Conservation (phyloP, 2,888 invertebrate genomes). For the Panzeria rudis region DNA sequence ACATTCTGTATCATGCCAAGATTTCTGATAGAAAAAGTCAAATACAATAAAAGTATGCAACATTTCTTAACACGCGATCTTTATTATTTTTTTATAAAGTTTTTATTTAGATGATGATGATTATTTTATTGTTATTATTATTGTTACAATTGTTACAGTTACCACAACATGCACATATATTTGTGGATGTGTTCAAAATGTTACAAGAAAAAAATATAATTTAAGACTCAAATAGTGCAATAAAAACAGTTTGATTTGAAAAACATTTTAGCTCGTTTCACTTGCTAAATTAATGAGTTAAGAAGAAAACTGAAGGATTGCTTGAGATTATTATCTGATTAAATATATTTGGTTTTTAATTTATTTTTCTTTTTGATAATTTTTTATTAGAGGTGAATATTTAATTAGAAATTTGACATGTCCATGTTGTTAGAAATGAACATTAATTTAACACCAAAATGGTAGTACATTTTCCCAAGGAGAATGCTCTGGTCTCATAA, state of each 20-base stretch:
- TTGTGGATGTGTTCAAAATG: neutral
- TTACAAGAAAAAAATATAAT: conserved; percentile 63
- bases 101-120: conserved; percentile 33
- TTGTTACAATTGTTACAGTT: conserved; percentile 64
- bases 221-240: neutral
- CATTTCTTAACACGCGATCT: conserved; percentile 67
- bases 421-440: neutral
- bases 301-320: neutral
- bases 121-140: conserved; percentile 61
- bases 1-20: conserved; percentile 54
- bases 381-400: neutral
- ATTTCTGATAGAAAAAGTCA: conserved; percentile 67
- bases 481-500: neutral
- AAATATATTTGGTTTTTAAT: conserved; percentile 5
- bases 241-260: neutral
- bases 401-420: neutral
- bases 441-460: neutral
- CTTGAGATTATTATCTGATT: conserved; percentile 15
- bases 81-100: conserved; percentile 9
- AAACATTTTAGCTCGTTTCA: conserved; percentile 45
- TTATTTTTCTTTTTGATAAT: neutral
- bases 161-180: conserved; percentile 3
- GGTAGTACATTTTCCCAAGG: neutral
- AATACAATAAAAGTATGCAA: conserved; percentile 69
- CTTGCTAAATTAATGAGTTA: conserved; percentile 29